A percentile compares a stretch with the other conserved stretches of the same genome.
These are phyloP conservation scores for Acestrorhynchus altus DNA, from an alignment of 2,797 vertebrate genomes.

Conservation along the genomic window DNA sequence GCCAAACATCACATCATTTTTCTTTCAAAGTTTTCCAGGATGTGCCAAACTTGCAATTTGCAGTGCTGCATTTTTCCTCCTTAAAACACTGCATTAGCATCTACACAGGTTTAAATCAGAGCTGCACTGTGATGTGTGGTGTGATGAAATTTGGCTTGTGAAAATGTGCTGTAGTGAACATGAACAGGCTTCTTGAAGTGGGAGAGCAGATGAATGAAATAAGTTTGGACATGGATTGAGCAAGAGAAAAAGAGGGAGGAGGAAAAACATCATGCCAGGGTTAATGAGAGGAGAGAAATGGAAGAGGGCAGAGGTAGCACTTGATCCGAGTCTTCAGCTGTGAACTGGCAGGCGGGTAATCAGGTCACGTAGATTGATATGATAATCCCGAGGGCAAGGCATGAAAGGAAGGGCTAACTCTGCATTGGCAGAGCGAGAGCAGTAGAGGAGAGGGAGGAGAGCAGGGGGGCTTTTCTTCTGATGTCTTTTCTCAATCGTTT, in stretches of 20 bases:
- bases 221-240: constrained; percentile 31
- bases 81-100: neutral
- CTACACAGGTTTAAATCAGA: neutral
- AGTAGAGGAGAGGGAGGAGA: constrained; percentile 24
- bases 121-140: neutral
- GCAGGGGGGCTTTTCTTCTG: constrained; percentile 25
- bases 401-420: constrained; percentile 55
- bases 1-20: constrained; percentile 14
- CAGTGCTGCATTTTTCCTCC: neutral
- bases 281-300: constrained; percentile 56
- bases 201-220: constrained; percentile 23
- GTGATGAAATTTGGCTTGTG: constrained; percentile 29
- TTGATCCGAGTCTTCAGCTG: constrained; percentile 40
- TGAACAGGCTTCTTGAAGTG: constrained; percentile 41
- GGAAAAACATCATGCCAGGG: constrained; percentile 43
- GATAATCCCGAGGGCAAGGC: constrained; percentile 49
- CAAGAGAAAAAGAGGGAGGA: constrained; percentile 21
- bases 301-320: constrained; percentile 46
- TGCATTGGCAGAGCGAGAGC: constrained; percentile 36
- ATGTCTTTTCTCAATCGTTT: constrained; percentile 40
- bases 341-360: constrained; percentile 46
- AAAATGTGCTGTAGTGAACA: neutral
- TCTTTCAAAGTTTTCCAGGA: neutral
- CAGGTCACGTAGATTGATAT: constrained; percentile 57
- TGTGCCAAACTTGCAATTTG: constrained; percentile 1